Evolutionary conservation across 2,797 vertebrate species (phyloP).

Genomic region (Neosilurus hyrtlii): DNA sequence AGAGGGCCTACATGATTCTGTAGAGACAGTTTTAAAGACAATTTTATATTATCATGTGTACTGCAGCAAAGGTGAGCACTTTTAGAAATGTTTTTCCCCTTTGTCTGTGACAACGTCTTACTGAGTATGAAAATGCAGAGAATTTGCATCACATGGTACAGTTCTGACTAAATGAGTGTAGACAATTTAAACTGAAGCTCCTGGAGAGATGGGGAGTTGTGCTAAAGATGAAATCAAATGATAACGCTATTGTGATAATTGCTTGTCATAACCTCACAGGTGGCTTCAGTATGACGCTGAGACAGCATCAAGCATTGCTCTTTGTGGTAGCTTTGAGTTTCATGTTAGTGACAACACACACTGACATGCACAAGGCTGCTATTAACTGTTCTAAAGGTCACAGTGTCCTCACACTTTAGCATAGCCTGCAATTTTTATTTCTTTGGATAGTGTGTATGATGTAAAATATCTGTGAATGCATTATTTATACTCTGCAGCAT

Average conservation of each 20-base stretch:
- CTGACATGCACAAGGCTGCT: slow-evolving; percentile 57
- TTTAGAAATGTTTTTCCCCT: background rate
- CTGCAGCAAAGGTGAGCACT: background rate
- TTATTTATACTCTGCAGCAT: background rate
- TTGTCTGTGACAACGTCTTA: background rate
- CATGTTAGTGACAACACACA: slow-evolving; percentile 56
- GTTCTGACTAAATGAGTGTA: background rate
- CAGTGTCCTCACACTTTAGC: slow-evolving; percentile 58
- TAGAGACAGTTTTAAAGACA: slow-evolving; percentile 23
- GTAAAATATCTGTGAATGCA: background rate
- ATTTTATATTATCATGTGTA: background rate
- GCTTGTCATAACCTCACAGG: slow-evolving; percentile 51
- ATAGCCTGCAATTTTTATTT: slow-evolving; percentile 68
- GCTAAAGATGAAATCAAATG: slow-evolving; percentile 28
- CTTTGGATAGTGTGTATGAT: slow-evolving; percentile 21
- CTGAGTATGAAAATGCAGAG: background rate
- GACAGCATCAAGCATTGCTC: slow-evolving; percentile 60
- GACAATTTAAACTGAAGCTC: background rate
- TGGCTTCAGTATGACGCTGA: slow-evolving; percentile 45
- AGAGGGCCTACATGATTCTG: slow-evolving; percentile 50
- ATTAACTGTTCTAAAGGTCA: slow-evolving; percentile 70
- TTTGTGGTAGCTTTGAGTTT: slow-evolving; percentile 55
- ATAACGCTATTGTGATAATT: slow-evolving; percentile 61
- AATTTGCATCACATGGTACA: background rate
- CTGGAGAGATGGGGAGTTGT: background rate